These are phyloP conservation scores for Trachymyrmex cornetzi DNA, from an alignment of 1,140 invertebrate species.

Conservation along the genomic window DNA sequence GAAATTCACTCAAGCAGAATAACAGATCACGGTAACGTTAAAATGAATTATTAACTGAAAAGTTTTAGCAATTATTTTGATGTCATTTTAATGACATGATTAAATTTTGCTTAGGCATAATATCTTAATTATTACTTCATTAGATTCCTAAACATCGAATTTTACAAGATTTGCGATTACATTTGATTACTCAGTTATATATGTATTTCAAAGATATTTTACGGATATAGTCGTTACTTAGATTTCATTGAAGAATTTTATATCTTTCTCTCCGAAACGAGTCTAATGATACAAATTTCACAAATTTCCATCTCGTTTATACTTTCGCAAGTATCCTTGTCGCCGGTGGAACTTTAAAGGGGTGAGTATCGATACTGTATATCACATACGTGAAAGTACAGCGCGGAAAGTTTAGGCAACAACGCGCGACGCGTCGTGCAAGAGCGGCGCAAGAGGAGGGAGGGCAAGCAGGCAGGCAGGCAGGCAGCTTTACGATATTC, in stretches of 20 bases:
- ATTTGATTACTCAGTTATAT: not conserved
- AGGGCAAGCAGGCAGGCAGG: not conserved
- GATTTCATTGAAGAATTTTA: not conserved
- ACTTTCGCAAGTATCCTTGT: not conserved
- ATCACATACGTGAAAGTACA: not conserved
- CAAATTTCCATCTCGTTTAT: not conserved
- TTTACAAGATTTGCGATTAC: not conserved
- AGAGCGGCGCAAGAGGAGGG: slow-evolving; percentile 40
- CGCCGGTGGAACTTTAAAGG: not conserved
- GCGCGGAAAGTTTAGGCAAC: slow-evolving; percentile 62
- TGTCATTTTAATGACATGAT: too few relatives aligned
- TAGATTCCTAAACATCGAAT: not conserved
- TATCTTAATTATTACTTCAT: too few relatives aligned
- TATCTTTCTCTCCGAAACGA: not conserved
- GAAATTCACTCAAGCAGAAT: not conserved
- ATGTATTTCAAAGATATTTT: not conserved
- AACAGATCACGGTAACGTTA: too few relatives aligned
- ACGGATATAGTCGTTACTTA: not conserved
- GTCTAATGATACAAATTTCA: not conserved
- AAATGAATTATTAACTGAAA: too few relatives aligned
- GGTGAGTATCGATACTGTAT: not conserved
- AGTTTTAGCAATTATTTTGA: too few relatives aligned
- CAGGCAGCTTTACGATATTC: slow-evolving; percentile 42
- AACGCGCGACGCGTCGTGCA: slow-evolving; percentile 33
- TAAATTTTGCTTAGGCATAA: not conserved